Evolutionary conservation across 2,797 vertebrate species (phyloP), one percentile per base, ranked within the genome.

Genomic region (Tinamus major): DNA sequence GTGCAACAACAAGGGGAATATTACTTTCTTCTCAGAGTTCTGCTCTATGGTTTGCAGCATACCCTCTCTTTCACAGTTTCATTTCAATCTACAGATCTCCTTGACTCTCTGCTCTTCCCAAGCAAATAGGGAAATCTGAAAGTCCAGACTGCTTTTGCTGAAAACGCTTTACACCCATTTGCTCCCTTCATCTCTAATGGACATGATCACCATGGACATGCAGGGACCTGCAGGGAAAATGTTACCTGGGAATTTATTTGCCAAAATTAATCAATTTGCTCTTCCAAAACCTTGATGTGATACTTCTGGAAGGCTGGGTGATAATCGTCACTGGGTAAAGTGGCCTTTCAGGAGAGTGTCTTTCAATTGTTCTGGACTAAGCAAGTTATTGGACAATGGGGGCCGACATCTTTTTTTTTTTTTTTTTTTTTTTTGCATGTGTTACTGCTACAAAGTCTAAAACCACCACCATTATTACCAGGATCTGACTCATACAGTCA

Each of bases 351-450:
- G 35, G 26, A 83, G 65, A 92, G 33, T 62, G 31, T 83, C 62
- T 96, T 95, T 82, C 91, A 79, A 59, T 92, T 92, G 75, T 68
- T 77, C 55, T 81, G 82, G 88, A 77, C 65, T 6, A 61, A 91
- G 75, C 49, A 89, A 67, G 53, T 39, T 19, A 33, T 81, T 76
- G 51, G 90, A 42, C 90, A 86, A 82, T 10, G 6, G 64, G 37
- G n/a, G 70, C 55, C 27, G 13, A 61, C 44, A 71, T 31, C 53
- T 69, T 42, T 33, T 58, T 33, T 29, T 65, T 65, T 56, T 29
- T 33, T 42, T 35, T 58, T 33, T 29, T 65, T 65, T 56, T 29
- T 33, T 62, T 44, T 74, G 33, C 23, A 15, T 67, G 21, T 33
- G n/a, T 27, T 49, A 71, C 46, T 27, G 55, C 53, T 80, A 72